Evolutionary conservation across 2,113 vertebrate species (phyloP), one percentile per base, ranked within the genome.

Genomic region (Sinocyclocheilus anophthalmus): DNA sequence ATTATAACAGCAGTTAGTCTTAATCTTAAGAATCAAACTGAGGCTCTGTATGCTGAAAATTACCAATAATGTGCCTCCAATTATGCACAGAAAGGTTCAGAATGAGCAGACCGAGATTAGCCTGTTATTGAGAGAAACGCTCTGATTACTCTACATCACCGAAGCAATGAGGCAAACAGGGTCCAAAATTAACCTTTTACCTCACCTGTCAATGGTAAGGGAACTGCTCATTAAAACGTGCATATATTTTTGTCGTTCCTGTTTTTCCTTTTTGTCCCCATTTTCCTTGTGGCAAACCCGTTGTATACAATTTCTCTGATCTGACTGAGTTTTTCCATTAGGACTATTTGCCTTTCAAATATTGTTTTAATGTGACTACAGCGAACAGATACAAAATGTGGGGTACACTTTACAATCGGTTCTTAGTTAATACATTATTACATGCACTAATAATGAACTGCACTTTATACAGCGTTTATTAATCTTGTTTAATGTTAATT

Each of bases 1-100:
- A 14, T 80, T 80, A 80, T n/a, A 80, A 80, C 20, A 63, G 77
- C 55, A 24, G 20, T 61, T 80, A 39, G 57, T 80, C 55, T n/a
- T 61, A 61, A 61, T 80, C 55, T 80, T 61, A 39, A 42, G 6
- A 61, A 14, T 39, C 11, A n/a, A 33, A 79, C 14, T 22, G 26
- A 57, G 76, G 76, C 18, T 39, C 33, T 59, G 57, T 78, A 59
- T 30, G 45, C 75, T 76, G 48, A 76, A 53, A 53, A 77, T 59
- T 78, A 61, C 30, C 55, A 42, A 30, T 57, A 79, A 79, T 76
- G 73, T 79, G 30, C 30, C 55, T 79, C 30, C 16, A 79, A 79
- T 79, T 79, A 57, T 10, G 76, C 76, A 39, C 76, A 57, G 76
- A 79, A 79, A 79, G 20, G 26, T 22, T 78, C 14, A 78, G 24